Evolutionary conservation across 2,797 vertebrate species (phyloP).

Genomic region (Margarornis squamiger): DNA sequence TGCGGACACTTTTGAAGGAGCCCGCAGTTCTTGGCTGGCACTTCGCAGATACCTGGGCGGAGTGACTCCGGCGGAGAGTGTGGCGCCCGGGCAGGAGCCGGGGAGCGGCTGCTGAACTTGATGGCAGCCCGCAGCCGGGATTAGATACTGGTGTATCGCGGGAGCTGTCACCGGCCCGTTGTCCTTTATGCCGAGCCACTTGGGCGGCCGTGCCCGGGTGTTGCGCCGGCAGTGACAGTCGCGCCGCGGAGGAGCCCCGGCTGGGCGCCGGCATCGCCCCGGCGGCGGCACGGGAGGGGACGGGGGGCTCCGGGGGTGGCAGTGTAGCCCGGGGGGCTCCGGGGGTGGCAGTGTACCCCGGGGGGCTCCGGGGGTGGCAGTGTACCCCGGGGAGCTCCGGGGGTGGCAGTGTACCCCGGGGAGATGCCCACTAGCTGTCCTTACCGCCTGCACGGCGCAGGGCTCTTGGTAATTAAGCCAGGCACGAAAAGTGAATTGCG

Average conservation of each 20-base stretch:
- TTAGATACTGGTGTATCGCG: conserved; percentile 30
- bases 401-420: conserved; percentile 60
- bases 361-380: conserved; percentile 46
- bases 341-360: conserved; percentile 58
- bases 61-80: not conserved
- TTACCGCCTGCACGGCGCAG: conserved; percentile 64
- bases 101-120: conserved; percentile 66
- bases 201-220: conserved; percentile 6
- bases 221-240: conserved; percentile 14
- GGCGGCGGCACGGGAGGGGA: conserved; percentile 10
- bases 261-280: conserved; percentile 22
- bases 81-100: not conserved
- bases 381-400: conserved; percentile 44
- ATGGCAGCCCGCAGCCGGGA: conserved; percentile 35
- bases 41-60: not conserved
- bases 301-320: conserved; percentile 30
- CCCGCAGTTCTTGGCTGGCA: not conserved
- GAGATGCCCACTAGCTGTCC: conserved; percentile 77
- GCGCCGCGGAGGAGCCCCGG: conserved; percentile 6
- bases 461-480: conserved; percentile 68
- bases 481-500: conserved; percentile 55
- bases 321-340: conserved; percentile 57
- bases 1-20: conserved; percentile 20
- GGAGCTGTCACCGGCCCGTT: conserved; percentile 58
- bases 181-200: conserved; percentile 62